Conservation (phyloP, 2,113 vertebrate species). For the Felis catus region DNA sequence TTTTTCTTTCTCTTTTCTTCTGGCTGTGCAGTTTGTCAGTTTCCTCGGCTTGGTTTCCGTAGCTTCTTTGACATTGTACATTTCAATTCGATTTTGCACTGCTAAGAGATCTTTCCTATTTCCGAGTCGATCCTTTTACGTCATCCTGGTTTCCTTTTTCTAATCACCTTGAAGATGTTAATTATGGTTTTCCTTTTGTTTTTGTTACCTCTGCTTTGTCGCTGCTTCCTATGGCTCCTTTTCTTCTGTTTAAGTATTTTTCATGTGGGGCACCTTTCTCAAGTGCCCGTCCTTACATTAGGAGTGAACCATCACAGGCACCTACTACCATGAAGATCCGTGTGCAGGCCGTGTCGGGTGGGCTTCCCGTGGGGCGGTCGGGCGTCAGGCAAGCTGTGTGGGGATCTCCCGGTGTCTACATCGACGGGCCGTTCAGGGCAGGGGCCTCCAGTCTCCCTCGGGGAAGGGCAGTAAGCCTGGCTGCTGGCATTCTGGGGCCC, state of each 20-base stretch:
- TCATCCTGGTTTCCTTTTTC: not conserved
- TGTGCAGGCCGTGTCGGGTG: not conserved
- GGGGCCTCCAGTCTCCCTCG: not conserved
- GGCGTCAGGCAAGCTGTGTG: not conserved
- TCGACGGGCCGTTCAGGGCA: not conserved
- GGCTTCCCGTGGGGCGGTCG: fast-evolving
- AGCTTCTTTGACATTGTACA: not conserved
- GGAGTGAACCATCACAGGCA: not conserved
- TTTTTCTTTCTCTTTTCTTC: not conserved
- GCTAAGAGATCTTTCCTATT: not conserved
- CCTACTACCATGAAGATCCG: not conserved
- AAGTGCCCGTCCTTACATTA: not conserved
- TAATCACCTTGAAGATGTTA: not conserved
- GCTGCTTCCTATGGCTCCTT: not conserved
- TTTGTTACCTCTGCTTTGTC: not conserved
- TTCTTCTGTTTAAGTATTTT: not conserved
- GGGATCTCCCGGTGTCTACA: not conserved
- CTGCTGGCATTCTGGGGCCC: not conserved
- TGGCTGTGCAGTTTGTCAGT: not conserved
- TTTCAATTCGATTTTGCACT: not conserved
- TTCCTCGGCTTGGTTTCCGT: not conserved
- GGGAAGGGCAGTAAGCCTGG: not conserved
- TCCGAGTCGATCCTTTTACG: not conserved
- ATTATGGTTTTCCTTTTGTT: not conserved
- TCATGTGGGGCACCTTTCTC: no score